A percentile compares a stretch with the other conserved stretches of the same genome.
These are phyloP conservation scores for Strigops habroptila DNA, from an alignment of 2,113 vertebrate species.

Conservation along the genomic window DNA sequence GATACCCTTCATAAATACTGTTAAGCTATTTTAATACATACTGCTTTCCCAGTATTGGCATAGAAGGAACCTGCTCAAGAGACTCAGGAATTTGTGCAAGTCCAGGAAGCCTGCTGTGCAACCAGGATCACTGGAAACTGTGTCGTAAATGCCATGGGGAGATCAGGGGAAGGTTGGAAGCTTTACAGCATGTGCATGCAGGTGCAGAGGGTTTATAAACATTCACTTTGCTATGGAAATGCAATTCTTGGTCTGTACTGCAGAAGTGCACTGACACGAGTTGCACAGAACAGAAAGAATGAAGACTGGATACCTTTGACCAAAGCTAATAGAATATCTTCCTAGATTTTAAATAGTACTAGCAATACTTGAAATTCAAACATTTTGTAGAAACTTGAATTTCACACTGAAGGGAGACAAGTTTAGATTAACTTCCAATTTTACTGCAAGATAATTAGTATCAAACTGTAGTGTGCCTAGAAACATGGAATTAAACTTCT, in stretches of 20 bases:
- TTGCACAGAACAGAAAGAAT: not conserved
- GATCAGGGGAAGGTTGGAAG: not conserved
- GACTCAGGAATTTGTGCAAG: not conserved
- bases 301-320: not conserved
- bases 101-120: not conserved
- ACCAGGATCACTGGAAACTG: not conserved
- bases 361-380: not conserved
- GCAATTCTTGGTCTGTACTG: not conserved
- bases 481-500: not conserved
- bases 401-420: not conserved
- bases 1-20: not conserved
- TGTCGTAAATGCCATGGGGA: not conserved
- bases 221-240: not conserved
- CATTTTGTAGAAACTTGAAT: not conserved
- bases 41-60: not conserved
- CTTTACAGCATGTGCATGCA: rapidly evolving
- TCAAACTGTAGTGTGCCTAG: not conserved
- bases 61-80: not conserved
- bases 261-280: not conserved
- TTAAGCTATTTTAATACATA: not conserved
- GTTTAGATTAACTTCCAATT: not conserved
- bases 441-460: not conserved
- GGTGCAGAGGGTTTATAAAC: not conserved
- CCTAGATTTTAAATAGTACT: not conserved
- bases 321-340: not conserved